Conservation (phyloP, 1,140 invertebrate species). For the Vanessa atalanta region DNA sequence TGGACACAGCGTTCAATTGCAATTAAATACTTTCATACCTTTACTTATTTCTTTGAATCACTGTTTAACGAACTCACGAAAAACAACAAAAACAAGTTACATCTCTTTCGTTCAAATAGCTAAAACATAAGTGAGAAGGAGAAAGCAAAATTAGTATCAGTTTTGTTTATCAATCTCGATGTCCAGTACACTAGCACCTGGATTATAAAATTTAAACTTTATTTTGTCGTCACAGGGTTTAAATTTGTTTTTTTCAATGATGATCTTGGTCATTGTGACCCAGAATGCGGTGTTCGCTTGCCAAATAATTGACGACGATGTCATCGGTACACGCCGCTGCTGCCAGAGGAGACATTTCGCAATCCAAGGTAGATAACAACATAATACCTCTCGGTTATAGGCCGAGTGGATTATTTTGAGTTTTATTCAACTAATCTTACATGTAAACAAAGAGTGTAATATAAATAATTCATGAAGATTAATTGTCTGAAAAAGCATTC, state of each 20-base stretch:
- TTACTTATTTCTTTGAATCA: neutral
- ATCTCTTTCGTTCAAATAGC: conserved; percentile 20
- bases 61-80: neutral
- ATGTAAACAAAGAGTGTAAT: too few relatives aligned
- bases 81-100: neutral
- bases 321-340: conserved; percentile 57
- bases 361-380: conserved; percentile 44
- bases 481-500: too few relatives aligned
- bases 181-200: conserved; percentile 23
- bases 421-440: neutral
- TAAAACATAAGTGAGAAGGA: conserved; percentile 9
- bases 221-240: conserved; percentile 41
- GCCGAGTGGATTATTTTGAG: neutral
- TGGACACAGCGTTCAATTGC: neutral
- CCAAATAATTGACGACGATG: conserved; percentile 75
- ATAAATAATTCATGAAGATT: too few relatives aligned
- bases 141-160: conserved; percentile 19
- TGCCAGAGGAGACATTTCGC: conserved; percentile 70
- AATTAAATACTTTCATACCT: conserved; percentile 3
- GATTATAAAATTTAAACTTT: conserved; percentile 47
- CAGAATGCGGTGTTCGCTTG: conserved; percentile 65
- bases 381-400: conserved; percentile 16
- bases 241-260: conserved; percentile 34
- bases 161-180: conserved; percentile 41
- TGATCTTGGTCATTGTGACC: conserved; percentile 63